These are phyloP conservation scores for Lysiphlebus fabarum DNA, from an alignment of 1,140 invertebrate genomes.

Conservation along the genomic window DNA sequence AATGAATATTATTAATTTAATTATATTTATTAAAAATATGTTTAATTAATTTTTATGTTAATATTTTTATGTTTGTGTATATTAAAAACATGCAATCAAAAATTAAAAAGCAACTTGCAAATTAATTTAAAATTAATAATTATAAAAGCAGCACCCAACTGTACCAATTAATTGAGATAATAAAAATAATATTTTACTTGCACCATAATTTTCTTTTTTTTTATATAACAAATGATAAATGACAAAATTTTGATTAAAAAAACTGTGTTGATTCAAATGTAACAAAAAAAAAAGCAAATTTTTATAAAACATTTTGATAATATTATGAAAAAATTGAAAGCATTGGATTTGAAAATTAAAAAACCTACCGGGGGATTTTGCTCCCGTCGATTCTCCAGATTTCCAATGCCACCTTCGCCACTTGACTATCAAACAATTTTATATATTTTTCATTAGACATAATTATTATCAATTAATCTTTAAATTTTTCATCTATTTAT, in stretches of 20 bases:
- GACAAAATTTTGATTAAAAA: not conserved
- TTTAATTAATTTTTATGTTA: not conserved
- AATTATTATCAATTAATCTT: slow-evolving; percentile 8
- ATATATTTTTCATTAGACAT: not conserved
- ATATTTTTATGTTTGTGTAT: not conserved
- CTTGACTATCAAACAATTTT: slow-evolving; percentile 41
- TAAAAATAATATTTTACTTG: not conserved
- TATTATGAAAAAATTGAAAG: slow-evolving; percentile 13
- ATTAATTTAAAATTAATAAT: not conserved
- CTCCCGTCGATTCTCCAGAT: slow-evolving; percentile 49
- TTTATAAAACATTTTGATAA: no score
- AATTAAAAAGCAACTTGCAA: not conserved
- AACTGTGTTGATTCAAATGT: no score
- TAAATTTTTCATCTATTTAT: slow-evolving; percentile 1
- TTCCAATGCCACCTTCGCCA: slow-evolving; percentile 52
- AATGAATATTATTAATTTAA: not conserved
- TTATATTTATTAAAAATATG: not conserved
- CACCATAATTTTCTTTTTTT: no score
- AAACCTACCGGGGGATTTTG: slow-evolving; percentile 52
- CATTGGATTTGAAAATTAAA: slow-evolving; percentile 6
- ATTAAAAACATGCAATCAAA: not conserved
- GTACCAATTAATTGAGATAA: slow-evolving; percentile 15
- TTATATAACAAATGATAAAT: no score
- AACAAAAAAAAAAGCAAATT: no score
- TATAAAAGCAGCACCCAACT: not conserved